Percentiles rank a stretch among this genome's conserved stretches.
Conservation (phyloP, 1,140 invertebrate species). For the Drosophila aff. region DNA sequence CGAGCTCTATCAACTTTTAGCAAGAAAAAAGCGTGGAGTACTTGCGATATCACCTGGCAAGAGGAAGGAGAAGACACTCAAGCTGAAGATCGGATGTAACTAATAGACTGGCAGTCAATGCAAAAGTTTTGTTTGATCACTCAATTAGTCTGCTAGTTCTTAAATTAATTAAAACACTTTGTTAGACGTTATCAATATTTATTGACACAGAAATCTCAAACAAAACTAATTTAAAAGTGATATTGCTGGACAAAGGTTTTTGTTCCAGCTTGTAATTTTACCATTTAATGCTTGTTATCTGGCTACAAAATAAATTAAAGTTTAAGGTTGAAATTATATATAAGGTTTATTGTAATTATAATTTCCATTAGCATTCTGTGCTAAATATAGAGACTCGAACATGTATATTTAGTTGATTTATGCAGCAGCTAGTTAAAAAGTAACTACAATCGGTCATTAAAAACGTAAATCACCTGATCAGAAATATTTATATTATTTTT, state of each 20-base stretch:
- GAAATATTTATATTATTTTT: neutral
- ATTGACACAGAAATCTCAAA: neutral
- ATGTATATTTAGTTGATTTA: neutral
- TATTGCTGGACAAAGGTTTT: neutral
- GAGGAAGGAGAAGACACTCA: neutral
- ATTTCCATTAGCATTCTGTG: no score
- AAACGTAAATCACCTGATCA: neutral
- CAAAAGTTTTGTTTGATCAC: slow-evolving; percentile 4
- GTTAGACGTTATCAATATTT: neutral
- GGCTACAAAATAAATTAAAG: no score
- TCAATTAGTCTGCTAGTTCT: neutral
- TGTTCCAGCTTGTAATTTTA: neutral
- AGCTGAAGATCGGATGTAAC: neutral
- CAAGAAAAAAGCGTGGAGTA: slow-evolving; percentile 5
- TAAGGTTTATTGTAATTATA: no score
- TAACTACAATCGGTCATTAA: no score
- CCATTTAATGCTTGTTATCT: no score
- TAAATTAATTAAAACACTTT: neutral
- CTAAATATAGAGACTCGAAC: neutral
- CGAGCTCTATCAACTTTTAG: neutral
- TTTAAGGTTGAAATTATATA: no score
- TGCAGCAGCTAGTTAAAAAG: no score
- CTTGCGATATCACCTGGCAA: neutral
- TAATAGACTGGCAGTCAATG: neutral
- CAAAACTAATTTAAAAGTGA: neutral